Evolutionary conservation across 1,140 invertebrate genomes (phyloP), one percentile per base, ranked within the genome.

Genomic region (Drosophila auraria): DNA sequence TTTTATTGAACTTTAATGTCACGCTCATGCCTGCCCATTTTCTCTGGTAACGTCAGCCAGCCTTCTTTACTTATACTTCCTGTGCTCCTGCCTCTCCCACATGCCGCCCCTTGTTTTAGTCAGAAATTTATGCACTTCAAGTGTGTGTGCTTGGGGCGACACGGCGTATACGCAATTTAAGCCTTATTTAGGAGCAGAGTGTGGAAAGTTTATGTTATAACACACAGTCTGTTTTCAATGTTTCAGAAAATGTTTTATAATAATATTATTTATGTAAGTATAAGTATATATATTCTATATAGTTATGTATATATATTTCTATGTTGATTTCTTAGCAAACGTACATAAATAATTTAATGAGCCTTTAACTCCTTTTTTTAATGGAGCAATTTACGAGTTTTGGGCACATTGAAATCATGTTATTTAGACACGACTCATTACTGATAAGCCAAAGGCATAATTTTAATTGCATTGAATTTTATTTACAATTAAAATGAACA

Each of bases 1-100:
- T 72, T 86, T 81, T 82, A 82, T 79, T 68, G 76, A 80, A 69
- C 81, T 84, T 84, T 84, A 78, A 84, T 84, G 82, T 84, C 64
- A 59, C 77, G 70, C 78, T 80, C 82, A 87, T 87, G 62, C 66
- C 51, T 61, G 20, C 59, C 53, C 44, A 72, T 78, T 75, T 78
- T 72, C 47, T 27, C 12, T 20, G 20, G 20, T 20, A 20, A 20
- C 20, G 20, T 20, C 20, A 20, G 20, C 20, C 20, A 20, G 20
- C 20, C 20, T 45, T 36, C 33, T 11, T 38, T 15, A 11, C 42
- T 44, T 47, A 6, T 8, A 38, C 15, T 11, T 20, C 27, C n/a
- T 14, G 11, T 36, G 44, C 6, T 14, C 64, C 12, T 70, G 62
- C 57, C 44, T 58, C 44, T 27, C 36, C 11, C 25, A 11, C 20